Evolutionary conservation across 2,888 invertebrate genomes (phyloP).

Genomic region (Prosapia bicincta): DNA sequence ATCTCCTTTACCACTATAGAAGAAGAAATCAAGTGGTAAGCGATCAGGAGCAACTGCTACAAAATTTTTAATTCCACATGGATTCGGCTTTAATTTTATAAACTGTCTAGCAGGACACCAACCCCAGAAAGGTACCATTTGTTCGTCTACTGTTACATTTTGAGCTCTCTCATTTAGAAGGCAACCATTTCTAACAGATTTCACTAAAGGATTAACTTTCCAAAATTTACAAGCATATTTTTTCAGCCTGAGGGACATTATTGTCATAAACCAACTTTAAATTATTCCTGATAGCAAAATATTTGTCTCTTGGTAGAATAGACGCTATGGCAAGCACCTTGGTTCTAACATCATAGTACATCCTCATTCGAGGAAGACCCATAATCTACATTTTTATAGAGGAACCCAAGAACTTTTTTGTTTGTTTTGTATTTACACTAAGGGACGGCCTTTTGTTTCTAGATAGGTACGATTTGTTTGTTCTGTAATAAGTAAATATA

Average conservation of each 20-base stretch:
- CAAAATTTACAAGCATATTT: not conserved
- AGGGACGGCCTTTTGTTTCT: constrained; percentile 34
- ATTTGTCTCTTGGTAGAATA: not conserved
- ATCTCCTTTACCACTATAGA: constrained; percentile 38
- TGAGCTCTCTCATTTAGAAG: constrained; percentile 21
- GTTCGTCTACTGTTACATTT: constrained; percentile 39
- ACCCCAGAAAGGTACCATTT: constrained; percentile 41
- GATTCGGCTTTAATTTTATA: constrained; percentile 39
- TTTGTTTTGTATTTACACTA: not conserved
- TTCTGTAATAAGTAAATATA: not conserved
- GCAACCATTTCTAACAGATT: not conserved
- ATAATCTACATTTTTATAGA: constrained; percentile 5
- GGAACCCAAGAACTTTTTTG: not conserved
- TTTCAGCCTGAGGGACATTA: not conserved
- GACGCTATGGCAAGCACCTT: not conserved
- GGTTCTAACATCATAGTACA: constrained; percentile 1
- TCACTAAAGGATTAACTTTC: not conserved
- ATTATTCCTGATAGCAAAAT: constrained; percentile 5
- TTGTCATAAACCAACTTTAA: not conserved
- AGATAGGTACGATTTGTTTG: not conserved
- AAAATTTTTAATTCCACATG: constrained; percentile 42
- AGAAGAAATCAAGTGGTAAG: constrained; percentile 39
- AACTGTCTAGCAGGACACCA: constrained; percentile 34
- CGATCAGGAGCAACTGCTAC: constrained; percentile 40
- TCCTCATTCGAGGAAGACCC: not conserved